phyloP scores from a whole-genome alignment of 2,888 invertebrate species.

The Chloroclysta siterata region DNA sequence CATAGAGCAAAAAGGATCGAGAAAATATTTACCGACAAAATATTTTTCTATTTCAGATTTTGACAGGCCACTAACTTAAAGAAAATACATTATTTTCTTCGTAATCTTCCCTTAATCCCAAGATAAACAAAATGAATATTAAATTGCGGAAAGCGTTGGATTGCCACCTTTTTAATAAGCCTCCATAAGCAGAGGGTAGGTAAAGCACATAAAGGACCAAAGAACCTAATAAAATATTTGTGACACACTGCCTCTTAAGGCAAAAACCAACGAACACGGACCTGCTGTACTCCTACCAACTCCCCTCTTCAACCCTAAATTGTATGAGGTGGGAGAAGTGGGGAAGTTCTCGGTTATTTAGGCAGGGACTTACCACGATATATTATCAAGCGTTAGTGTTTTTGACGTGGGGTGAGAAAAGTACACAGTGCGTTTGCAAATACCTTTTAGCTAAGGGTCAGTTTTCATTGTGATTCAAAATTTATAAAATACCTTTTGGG shows the following conservation, averaged over 20 bases:
- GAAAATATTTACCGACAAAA: not conserved
- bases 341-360: conserved; percentile 42
- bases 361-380: conserved; percentile 46
- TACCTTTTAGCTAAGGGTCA: conserved; percentile 32
- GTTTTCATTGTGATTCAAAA: conserved; percentile 40
- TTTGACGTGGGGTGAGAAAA: conserved; percentile 58
- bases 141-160: conserved; percentile 34
- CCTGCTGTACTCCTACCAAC: conserved; percentile 16
- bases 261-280: conserved; percentile 40
- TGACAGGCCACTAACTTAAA: conserved; percentile 3
- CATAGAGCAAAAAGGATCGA: not conserved
- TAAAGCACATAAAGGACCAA: conserved; percentile 47
- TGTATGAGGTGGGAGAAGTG: conserved; percentile 2
- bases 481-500: conserved; percentile 26
- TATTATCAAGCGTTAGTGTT: conserved; percentile 63
- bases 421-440: conserved; percentile 42
- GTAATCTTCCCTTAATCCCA: conserved; percentile 2
- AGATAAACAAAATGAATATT: conserved; percentile 17
- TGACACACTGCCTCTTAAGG: conserved; percentile 53
- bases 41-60: not conserved
- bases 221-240: conserved; percentile 58
- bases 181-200: conserved; percentile 45
- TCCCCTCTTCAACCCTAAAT: not conserved
- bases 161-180: conserved; percentile 52
- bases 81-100: conserved; percentile 6